phyloP scores from a whole-genome alignment of 30 jellyfish, hydroid and myxozoan genomes.

The Catostylus mosaicus region DNA sequence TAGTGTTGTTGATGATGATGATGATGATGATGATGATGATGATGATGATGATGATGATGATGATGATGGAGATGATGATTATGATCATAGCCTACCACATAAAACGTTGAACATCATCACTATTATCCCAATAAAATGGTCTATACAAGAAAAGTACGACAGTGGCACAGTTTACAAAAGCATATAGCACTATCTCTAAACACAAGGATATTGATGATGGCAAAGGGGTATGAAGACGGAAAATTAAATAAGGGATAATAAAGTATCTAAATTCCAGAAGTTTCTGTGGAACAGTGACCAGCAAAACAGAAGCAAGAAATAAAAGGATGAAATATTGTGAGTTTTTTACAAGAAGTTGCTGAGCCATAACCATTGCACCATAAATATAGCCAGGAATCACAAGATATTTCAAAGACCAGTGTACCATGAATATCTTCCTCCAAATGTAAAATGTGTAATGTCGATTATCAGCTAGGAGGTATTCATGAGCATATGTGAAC shows the following conservation, averaged over 20 bases:
- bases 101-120: conserved; percentile 68
- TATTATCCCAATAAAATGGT: conserved; percentile 87
- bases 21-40: too few species aligned
- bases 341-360: conserved; percentile 12
- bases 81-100: conserved; percentile 96
- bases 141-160: conserved; percentile 68
- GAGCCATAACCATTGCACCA: conserved; percentile 30
- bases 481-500: conserved; percentile 80
- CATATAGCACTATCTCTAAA: conserved; percentile 63
- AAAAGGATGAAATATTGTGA: conserved; percentile 62
- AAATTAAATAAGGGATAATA: conserved; percentile 80
- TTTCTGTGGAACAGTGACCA: conserved; percentile 93
- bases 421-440: conserved; percentile 76
- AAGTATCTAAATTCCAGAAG: conserved; percentile 89
- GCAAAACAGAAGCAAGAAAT: conserved; percentile 21
- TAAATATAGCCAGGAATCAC: conserved; percentile 69
- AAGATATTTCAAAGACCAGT: conserved; percentile 65
- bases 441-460: conserved; percentile 93
- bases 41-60: too few species aligned
- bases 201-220: conserved; percentile 49
- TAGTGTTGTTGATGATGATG: too few species aligned
- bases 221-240: conserved; percentile 58
- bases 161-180: conserved; percentile 61
- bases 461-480: conserved; percentile 93
- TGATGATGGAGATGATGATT: too few species aligned